Conservation (phyloP, 2,888 invertebrate species). For the Gnatocerus cornutus region DNA sequence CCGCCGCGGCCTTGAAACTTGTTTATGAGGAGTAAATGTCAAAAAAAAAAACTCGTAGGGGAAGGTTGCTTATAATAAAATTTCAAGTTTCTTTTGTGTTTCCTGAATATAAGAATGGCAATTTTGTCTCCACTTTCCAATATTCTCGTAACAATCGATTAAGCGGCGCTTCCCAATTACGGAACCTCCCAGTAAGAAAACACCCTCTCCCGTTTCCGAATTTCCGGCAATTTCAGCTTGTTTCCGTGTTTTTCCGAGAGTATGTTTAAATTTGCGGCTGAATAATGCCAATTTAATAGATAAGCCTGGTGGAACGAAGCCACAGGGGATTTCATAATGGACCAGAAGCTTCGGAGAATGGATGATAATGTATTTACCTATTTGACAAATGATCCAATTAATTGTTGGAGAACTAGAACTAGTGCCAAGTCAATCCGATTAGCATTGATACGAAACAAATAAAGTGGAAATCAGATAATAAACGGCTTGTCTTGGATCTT, state of each 20-base stretch:
- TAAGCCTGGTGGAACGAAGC: slow-evolving; percentile 46
- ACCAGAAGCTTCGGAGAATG: slow-evolving; percentile 41
- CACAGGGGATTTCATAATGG: slow-evolving; percentile 46
- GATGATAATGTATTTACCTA: slow-evolving; percentile 51
- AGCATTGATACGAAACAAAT: slow-evolving; percentile 35
- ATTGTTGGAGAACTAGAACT: slow-evolving; percentile 43
- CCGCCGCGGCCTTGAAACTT: slow-evolving; percentile 8
- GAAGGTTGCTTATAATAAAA: too few relatives aligned
- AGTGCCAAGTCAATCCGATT: slow-evolving; percentile 34
- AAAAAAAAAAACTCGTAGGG: too few relatives aligned
- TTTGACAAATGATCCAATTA: slow-evolving; percentile 49
- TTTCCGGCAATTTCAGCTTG: slow-evolving; percentile 13
- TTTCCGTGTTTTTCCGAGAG: slow-evolving; percentile 20
- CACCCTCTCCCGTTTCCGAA: slow-evolving; percentile 5
- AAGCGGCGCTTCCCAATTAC: slow-evolving; percentile 10
- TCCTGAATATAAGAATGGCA: background rate
- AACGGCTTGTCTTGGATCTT: background rate
- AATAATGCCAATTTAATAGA: slow-evolving; percentile 45
- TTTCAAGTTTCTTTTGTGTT: background rate
- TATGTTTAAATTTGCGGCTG: slow-evolving; percentile 38
- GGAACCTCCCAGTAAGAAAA: slow-evolving; percentile 11
- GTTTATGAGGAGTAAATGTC: too few relatives aligned
- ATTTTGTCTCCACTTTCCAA: background rate
- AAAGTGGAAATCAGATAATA: slow-evolving; percentile 19
- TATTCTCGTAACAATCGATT: slow-evolving; percentile 8